phyloP scores from a whole-genome alignment of 2,113 vertebrate species.

The Eonycteris spelaea region DNA sequence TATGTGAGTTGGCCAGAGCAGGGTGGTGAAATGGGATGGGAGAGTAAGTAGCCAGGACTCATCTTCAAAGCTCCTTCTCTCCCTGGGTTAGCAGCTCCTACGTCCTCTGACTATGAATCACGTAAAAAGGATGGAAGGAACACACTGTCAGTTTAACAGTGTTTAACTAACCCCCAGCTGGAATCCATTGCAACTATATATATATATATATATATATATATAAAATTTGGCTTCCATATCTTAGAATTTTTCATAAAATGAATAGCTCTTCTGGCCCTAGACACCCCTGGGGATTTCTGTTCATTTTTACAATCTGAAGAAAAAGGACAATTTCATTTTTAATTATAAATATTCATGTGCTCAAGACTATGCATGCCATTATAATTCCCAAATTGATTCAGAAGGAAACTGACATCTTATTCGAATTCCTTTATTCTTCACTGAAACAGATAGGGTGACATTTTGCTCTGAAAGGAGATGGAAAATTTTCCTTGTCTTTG shows the following conservation, averaged over 20 bases:
- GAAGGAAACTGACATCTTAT: conserved; percentile 68
- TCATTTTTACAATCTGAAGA: conserved; percentile 41
- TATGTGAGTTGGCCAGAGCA: neutral
- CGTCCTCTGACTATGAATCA: neutral
- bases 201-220: neutral
- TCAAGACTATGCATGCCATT: conserved; percentile 69
- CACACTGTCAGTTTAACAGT: neutral
- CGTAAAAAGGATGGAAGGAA: neutral
- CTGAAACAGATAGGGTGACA: conserved; percentile 51
- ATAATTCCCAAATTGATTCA: conserved; percentile 71
- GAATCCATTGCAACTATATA: neutral
- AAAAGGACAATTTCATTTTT: conserved; percentile 68
- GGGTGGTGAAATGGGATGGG: no score
- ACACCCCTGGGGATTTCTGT: conserved; percentile 42
- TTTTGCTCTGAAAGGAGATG: conserved; percentile 56
- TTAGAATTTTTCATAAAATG: conserved; percentile 52
- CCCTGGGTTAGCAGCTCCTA: neutral
- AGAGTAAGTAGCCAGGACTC: neutral
- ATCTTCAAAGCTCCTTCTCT: neutral
- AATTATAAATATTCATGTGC: conserved; percentile 76
- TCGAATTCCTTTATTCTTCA: conserved; percentile 65
- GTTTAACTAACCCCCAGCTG: neutral
- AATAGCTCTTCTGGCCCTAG: conserved; percentile 44
- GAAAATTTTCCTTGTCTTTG: conserved; percentile 43
- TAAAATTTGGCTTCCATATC: neutral